Evolutionary conservation across 2,888 invertebrate species (phyloP).

Genomic region (Luffia ferchaultella): DNA sequence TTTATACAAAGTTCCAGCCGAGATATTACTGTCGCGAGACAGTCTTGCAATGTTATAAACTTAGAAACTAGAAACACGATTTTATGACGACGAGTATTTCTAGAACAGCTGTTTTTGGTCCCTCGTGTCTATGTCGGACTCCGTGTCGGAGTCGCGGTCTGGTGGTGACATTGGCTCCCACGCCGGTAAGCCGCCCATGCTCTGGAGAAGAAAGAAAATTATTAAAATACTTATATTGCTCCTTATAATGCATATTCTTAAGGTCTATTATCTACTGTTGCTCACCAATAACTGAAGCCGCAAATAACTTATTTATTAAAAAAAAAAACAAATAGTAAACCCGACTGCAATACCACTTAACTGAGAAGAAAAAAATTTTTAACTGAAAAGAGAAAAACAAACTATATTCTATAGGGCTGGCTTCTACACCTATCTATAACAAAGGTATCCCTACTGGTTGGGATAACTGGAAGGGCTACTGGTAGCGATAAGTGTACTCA

Average conservation of each 20-base stretch:
- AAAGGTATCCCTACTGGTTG: too few relatives aligned
- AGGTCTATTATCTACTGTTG: neutral
- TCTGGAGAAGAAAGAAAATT: neutral
- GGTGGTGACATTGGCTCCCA: neutral
- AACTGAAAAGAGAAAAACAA: too few relatives aligned
- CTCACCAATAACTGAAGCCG: too few relatives aligned
- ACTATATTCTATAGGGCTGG: too few relatives aligned
- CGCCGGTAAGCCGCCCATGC: neutral
- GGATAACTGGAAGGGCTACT: too few relatives aligned
- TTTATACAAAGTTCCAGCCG: neutral
- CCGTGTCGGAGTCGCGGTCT: neutral
- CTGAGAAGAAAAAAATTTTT: neutral
- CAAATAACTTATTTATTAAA: neutral
- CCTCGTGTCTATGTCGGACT: neutral
- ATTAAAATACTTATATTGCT: neutral
- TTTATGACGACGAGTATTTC: too few relatives aligned
- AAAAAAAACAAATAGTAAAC: neutral
- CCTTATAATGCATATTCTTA: neutral
- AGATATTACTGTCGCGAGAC: too few relatives aligned
- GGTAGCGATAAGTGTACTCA: too few relatives aligned
- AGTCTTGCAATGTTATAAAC: too few relatives aligned
- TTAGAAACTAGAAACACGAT: too few relatives aligned
- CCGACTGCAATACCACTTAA: neutral
- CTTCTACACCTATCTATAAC: too few relatives aligned
- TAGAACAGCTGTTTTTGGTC: neutral